phyloP scores from a whole-genome alignment of 2,797 vertebrate species.

The Cynopterus sphinx region DNA sequence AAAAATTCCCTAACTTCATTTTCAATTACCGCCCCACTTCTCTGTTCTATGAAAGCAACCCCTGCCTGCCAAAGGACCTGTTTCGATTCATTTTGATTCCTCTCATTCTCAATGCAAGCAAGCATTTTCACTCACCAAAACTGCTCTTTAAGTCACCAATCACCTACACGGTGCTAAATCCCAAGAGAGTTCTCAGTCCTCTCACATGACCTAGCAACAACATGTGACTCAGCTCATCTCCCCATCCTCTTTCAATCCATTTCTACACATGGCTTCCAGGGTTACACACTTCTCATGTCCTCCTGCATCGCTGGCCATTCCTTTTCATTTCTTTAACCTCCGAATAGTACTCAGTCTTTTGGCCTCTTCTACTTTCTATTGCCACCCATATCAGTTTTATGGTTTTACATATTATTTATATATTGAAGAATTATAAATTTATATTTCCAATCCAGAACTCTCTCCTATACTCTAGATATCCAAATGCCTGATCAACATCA shows the following conservation, averaged over 20 bases:
- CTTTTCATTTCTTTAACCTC: neutral
- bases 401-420: neutral
- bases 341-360: neutral
- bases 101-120: neutral
- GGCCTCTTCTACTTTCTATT: neutral
- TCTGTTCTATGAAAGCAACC: neutral
- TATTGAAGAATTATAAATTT: neutral
- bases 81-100: neutral
- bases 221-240: neutral
- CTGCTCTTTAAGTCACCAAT: neutral
- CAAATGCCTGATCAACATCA: neutral
- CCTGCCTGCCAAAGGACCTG: neutral
- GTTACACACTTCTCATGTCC: neutral
- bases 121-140: neutral
- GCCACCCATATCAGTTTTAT: neutral
- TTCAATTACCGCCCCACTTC: neutral
- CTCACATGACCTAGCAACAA: neutral
- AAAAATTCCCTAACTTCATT: neutral
- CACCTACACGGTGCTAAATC: neutral
- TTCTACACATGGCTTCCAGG: neutral
- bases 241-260: neutral
- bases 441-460: neutral
- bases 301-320: neutral
- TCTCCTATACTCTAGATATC: neutral
- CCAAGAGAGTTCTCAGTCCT: neutral